Conservation (phyloP, 2,888 invertebrate species). For the Enchytraeus crypticus region DNA sequence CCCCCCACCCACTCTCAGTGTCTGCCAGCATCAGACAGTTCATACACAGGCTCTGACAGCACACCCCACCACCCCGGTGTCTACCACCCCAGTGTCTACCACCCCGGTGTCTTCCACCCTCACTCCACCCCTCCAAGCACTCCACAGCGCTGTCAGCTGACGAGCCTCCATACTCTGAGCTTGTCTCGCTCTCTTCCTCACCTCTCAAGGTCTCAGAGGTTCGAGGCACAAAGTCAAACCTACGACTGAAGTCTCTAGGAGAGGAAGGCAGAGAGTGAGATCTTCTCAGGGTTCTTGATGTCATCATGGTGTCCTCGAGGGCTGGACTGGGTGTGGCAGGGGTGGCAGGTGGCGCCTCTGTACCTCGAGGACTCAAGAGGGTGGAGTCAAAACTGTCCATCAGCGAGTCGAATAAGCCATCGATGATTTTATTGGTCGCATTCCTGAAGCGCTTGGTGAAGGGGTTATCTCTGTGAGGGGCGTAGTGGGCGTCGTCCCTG, state of each 20-base stretch:
- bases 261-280: constrained; percentile 44
- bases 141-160: constrained; percentile 27
- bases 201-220: background rate
- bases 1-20: too few species aligned
- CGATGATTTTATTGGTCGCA: constrained; percentile 36
- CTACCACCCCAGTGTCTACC: background rate
- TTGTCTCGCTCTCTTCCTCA: too few species aligned
- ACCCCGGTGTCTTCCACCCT: background rate
- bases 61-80: too few species aligned
- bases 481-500: constrained; percentile 47
- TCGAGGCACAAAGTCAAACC: background rate
- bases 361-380: constrained; percentile 10
- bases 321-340: too few species aligned
- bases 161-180: constrained; percentile 18
- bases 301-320: too few species aligned
- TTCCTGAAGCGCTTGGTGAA: constrained; percentile 35
- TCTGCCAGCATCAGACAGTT: too few species aligned
- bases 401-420: background rate
- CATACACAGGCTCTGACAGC: too few species aligned
- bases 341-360: background rate
- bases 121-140: constrained; percentile 2
- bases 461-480: constrained; percentile 42
- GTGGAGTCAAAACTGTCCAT: constrained; percentile 7
- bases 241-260: background rate
- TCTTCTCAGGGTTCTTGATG: constrained; percentile 26